Evolutionary conservation across 2,888 invertebrate species (phyloP).

Genomic region (Malacosoma neustria): DNA sequence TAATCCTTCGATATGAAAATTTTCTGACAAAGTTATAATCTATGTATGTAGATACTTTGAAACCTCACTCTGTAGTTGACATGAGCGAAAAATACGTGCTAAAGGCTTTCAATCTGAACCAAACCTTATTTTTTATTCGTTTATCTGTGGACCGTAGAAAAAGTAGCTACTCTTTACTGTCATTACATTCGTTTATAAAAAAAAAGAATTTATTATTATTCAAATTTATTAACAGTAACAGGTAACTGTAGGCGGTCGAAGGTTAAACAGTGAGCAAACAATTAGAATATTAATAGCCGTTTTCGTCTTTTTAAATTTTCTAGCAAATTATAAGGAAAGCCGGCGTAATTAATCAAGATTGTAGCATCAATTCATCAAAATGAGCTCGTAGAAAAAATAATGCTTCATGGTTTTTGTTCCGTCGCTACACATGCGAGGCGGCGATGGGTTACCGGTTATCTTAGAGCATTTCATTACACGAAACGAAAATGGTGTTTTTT

Average conservation of each 20-base stretch:
- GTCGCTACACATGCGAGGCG: neutral
- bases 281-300: neutral
- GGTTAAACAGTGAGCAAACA: neutral
- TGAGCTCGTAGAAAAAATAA: neutral
- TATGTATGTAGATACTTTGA: too few species aligned
- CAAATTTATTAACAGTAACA: too few species aligned
- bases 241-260: too few species aligned
- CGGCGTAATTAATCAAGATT: neutral
- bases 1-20: too few species aligned
- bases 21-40: too few species aligned
- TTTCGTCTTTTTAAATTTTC: neutral
- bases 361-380: neutral
- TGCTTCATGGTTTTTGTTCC: neutral
- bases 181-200: slow-evolving; percentile 11
- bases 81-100: too few species aligned
- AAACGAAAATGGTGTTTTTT: too few species aligned
- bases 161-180: slow-evolving; percentile 19
- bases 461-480: too few species aligned
- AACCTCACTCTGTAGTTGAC: too few species aligned
- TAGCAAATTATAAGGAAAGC: neutral
- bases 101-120: too few species aligned
- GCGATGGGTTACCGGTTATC: neutral
- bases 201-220: too few species aligned
- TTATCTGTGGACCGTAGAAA: slow-evolving; percentile 5
- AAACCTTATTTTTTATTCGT: too few species aligned